These are phyloP conservation scores for Drosophila micromelanica DNA, from an alignment of 1,140 invertebrate species.

Conservation along the genomic window DNA sequence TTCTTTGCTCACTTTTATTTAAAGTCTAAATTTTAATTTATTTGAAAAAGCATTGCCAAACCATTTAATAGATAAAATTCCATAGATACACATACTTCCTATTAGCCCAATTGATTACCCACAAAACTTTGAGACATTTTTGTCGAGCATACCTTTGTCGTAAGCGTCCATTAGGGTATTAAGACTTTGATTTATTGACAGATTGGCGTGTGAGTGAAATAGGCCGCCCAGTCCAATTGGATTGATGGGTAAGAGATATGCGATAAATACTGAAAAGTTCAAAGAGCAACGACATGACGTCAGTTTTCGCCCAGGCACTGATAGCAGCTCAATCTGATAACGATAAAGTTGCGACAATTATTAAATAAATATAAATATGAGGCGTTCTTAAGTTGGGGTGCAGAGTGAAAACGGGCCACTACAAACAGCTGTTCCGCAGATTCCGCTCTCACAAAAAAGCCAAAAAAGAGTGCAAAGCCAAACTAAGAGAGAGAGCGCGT, in stretches of 20 bases:
- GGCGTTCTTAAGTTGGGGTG: slow-evolving; percentile 26
- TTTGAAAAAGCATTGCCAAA: not conserved
- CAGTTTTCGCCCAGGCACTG: slow-evolving; percentile 35
- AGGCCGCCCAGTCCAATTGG: slow-evolving; percentile 5
- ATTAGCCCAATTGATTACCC: slow-evolving; percentile 11
- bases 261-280: slow-evolving; percentile 37
- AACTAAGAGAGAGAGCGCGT: not conserved
- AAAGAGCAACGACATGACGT: slow-evolving; percentile 59
- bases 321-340: slow-evolving; percentile 44
- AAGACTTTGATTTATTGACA: slow-evolving; percentile 46
- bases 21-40: no score
- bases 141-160: slow-evolving; percentile 20
- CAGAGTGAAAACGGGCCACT: slow-evolving; percentile 44
- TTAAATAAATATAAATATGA: slow-evolving; percentile 51
- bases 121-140: slow-evolving; percentile 1
- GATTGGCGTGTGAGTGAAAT: slow-evolving; percentile 1
- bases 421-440: slow-evolving; percentile 65
- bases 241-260: not conserved
- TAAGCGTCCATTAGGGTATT: slow-evolving; percentile 35
- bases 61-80: slow-evolving; percentile 46
- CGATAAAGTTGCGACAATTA: slow-evolving; percentile 48
- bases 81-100: slow-evolving; percentile 12
- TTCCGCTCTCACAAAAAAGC: not conserved
- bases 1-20: no score
- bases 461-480: not conserved